Evolutionary conservation across 2,797 vertebrate genomes (phyloP), one percentile per base, ranked within the genome.

Genomic region (Caiman crocodilus): DNA sequence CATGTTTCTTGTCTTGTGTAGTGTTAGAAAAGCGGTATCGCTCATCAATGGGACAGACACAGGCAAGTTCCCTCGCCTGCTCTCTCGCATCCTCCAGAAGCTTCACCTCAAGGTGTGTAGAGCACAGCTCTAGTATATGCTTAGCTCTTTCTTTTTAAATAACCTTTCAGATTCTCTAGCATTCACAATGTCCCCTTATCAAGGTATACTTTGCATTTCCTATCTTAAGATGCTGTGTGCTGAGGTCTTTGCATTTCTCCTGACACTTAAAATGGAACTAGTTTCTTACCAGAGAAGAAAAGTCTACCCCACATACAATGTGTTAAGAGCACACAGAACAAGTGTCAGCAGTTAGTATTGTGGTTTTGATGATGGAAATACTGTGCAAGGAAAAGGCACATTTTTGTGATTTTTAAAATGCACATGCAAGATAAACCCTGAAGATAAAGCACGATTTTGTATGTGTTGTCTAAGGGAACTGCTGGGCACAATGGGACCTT

Each of bases 61-160:
- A 59, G 98, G 98, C 96, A 99, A 99, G 94, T 99, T 99, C 95
- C 98, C 99, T 86, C 98, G 99, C 61, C 97, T 99, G 25, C 98
- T 99, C 58, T 98, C 98, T 16, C 98, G 98, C 42, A 99, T 99
- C 83, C 98, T 99, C 84, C 99, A 99, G 93, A 99, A 98, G 96
- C 98, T 99, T 94, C 99, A 99, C 94, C 95, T 99, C 75, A 99
- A 99, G 99, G 99, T 99, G 96, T 79, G 95, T 86, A 50, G 65
- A 79, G 61, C 50, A 7, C 32, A 35, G 32, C 58, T 26, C n/a
- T 23, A 67, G 32, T 76, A 11, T 4, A 12, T 11, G 21, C 61
- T 3, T 20, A 69, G 9, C 18, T 14, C 69, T 50, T 14, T 14
- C 35, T 8, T 50, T 73, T 73, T 50, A 50, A 71, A 26, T 73